Evolutionary conservation across 2,888 invertebrate species (phyloP).

Genomic region (Andricus quercusramuli): DNA sequence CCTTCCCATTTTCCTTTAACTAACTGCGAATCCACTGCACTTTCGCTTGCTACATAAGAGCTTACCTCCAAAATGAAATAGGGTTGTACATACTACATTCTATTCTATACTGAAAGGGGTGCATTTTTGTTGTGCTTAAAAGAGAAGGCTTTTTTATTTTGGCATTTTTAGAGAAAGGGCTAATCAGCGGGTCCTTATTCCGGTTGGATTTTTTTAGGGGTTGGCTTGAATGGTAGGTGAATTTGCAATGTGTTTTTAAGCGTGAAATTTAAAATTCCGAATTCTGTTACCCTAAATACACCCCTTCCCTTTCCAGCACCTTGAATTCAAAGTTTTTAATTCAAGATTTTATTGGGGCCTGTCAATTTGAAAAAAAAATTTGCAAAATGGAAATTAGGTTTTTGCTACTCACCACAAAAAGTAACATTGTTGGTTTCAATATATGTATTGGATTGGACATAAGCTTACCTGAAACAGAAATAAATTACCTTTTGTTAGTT

Average conservation of each 20-base stretch:
- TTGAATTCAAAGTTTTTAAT: too few relatives aligned
- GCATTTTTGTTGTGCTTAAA: constrained; percentile 16
- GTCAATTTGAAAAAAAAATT: too few relatives aligned
- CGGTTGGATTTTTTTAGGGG: neutral
- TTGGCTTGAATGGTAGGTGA: too few relatives aligned
- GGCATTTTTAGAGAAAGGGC: neutral
- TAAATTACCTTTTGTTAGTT: neutral
- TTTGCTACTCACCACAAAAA: neutral
- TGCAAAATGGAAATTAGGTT: neutral
- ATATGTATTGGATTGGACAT: neutral
- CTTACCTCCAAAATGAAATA: constrained; percentile 21
- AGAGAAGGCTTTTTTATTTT: neutral
- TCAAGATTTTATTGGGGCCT: too few relatives aligned
- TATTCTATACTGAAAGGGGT: neutral
- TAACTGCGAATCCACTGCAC: constrained; percentile 1
- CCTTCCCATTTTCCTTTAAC: constrained; percentile 47
- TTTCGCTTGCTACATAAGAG: constrained; percentile 14
- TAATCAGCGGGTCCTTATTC: neutral
- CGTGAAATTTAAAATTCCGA: too few relatives aligned
- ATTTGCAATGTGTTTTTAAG: too few relatives aligned
- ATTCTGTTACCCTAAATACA: too few relatives aligned
- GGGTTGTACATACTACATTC: neutral
- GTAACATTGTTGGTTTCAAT: neutral
- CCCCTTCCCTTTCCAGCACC: too few relatives aligned
- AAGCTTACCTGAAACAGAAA: constrained; percentile 25